phyloP scores from a whole-genome alignment of 35 echinoderm and acorn worm species.

The Anneissia japonica region DNA sequence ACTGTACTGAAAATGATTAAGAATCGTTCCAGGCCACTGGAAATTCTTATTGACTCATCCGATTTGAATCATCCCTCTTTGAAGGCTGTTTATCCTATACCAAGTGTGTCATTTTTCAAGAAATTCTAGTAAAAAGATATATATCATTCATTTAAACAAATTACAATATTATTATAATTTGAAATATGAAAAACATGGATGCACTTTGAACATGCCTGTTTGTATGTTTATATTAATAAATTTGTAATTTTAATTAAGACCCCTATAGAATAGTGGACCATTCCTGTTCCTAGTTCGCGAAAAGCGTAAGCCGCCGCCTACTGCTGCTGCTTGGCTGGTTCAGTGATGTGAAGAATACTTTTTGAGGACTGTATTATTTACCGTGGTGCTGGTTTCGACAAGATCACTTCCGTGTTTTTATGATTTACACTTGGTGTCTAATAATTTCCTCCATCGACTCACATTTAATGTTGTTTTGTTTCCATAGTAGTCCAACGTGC shows the following conservation, averaged over 20 bases:
- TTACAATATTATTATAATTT: no score
- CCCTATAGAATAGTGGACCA: neutral
- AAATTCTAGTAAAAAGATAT: no score
- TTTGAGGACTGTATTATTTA: neutral
- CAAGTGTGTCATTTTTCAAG: no score
- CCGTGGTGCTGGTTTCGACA: neutral
- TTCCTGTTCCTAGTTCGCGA: neutral
- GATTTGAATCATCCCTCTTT: no score
- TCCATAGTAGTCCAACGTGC: neutral
- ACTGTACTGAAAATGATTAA: no score
- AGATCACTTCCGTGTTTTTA: neutral
- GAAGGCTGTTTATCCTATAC: no score
- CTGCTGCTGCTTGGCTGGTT: no score
- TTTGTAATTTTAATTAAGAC: neutral
- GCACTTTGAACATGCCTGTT: no score
- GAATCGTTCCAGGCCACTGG: neutral
- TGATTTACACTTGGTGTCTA: neutral
- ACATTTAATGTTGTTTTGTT: neutral
- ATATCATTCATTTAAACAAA: no score
- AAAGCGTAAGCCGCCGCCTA: neutral
- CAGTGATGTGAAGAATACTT: neutral
- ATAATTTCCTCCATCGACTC: neutral
- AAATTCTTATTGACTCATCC: neutral
- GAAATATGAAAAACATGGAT: no score
- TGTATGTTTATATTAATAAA: no score